phyloP scores from a whole-genome alignment of 2,888 invertebrate genomes.

The Peribatodes rhomboidaria region DNA sequence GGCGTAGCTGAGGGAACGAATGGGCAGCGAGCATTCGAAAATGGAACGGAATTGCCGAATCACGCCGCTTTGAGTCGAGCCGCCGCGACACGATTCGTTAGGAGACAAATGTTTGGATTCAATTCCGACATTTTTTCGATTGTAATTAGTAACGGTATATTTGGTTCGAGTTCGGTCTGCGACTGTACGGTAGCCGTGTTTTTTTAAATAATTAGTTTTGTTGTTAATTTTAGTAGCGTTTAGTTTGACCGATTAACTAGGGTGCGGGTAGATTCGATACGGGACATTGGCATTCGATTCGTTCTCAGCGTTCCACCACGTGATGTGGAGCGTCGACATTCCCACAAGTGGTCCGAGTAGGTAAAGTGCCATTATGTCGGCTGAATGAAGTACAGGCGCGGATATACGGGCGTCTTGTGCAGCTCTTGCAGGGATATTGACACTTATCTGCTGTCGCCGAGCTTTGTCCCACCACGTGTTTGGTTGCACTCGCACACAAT shows the following conservation, averaged over 20 bases:
- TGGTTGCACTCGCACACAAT: slow-evolving; percentile 67
- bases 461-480: slow-evolving; percentile 80
- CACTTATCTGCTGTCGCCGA: slow-evolving; percentile 76
- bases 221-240: slow-evolving; percentile 68
- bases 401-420: slow-evolving; percentile 83
- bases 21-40: slow-evolving; percentile 84
- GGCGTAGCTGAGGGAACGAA: slow-evolving; percentile 85
- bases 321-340: slow-evolving; percentile 55
- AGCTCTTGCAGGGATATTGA: slow-evolving; percentile 77
- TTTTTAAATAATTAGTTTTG: slow-evolving; percentile 73
- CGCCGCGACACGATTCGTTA: slow-evolving; percentile 85
- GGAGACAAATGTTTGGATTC: slow-evolving; percentile 86
- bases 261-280: slow-evolving; percentile 49
- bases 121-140: slow-evolving; percentile 78
- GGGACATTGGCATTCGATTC: slow-evolving; percentile 46
- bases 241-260: slow-evolving; percentile 56
- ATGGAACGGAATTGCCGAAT: slow-evolving; percentile 82
- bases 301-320: slow-evolving; percentile 24
- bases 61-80: slow-evolving; percentile 82
- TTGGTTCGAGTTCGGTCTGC: slow-evolving; percentile 73
- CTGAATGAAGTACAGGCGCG: slow-evolving; percentile 74
- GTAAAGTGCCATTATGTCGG: slow-evolving; percentile 70
- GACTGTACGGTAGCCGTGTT: slow-evolving; percentile 71
- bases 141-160: slow-evolving; percentile 81
- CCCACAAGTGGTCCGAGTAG: slow-evolving; percentile 59